These are phyloP conservation scores for Pristionchus japonicus DNA, from an alignment of 2,888 invertebrate genomes.

Conservation along the genomic window DNA sequence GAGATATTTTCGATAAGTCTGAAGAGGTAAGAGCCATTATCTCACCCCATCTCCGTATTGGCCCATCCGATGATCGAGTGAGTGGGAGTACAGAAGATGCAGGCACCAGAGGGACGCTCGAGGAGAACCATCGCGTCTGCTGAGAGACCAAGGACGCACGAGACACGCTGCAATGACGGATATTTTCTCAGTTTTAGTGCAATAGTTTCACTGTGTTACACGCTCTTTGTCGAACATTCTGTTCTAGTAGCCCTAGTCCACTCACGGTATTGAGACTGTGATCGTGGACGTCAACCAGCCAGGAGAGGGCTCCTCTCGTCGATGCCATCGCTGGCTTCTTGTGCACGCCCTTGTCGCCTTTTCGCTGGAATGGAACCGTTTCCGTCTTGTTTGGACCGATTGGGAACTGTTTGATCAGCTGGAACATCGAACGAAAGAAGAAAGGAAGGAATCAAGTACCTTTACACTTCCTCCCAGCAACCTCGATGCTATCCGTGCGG, in stretches of 20 bases:
- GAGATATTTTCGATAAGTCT: no score
- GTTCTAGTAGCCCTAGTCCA: no score
- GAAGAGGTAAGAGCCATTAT: no score
- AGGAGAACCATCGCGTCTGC: slow-evolving; percentile 89
- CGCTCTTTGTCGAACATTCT: not conserved
- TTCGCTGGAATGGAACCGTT: slow-evolving; percentile 45
- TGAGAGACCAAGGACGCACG: slow-evolving; percentile 85
- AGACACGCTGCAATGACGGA: slow-evolving; percentile 51
- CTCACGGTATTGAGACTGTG: slow-evolving; percentile 64
- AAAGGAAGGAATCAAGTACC: not conserved
- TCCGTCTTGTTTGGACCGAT: no score
- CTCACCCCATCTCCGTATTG: slow-evolving; percentile 66
- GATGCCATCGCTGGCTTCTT: slow-evolving; percentile 38
- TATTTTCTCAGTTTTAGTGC: not conserved
- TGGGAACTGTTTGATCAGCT: not conserved
- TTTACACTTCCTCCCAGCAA: slow-evolving; percentile 74
- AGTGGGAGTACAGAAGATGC: slow-evolving; percentile 89
- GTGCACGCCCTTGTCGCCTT: slow-evolving; percentile 44
- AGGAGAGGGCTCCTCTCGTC: slow-evolving; percentile 76
- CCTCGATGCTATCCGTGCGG: slow-evolving; percentile 69
- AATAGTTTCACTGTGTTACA: not conserved
- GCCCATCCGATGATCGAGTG: slow-evolving; percentile 85
- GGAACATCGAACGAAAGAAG: no score
- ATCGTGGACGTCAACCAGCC: slow-evolving; percentile 77
- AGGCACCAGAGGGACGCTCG: slow-evolving; percentile 86